Evolutionary conservation across 2,113 vertebrate genomes (phyloP), one percentile per base, ranked within the genome.

Genomic region (Myiopsitta monachus): DNA sequence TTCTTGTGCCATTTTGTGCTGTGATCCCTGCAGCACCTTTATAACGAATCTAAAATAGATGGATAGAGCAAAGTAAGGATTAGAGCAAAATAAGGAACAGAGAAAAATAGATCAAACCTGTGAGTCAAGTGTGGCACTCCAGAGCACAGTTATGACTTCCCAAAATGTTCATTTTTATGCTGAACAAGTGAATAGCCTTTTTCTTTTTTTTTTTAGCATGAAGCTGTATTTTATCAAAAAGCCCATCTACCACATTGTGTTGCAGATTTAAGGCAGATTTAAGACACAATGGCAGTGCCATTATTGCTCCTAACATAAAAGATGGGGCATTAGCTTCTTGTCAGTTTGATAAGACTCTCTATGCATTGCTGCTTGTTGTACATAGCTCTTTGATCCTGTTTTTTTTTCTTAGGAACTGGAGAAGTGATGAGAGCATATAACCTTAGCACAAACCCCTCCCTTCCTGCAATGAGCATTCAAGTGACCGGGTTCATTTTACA

Each of bases 251-350:
- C 28, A 75, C 33, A 28, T 10, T 54, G 16, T 64, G 52, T 36
- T 76, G 63, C 38, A 70, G 85, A 88, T 72, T 6, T 72, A 8
- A 76, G 72, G 46, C 44, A 80, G 46, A 41, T 83, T 49, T 33
- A 81, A 92, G 79, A 54, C 19, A 36, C 38, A 79, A 77, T 8
- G 28, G 33, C 59, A 70, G n/a, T 26, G 68, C 63, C 27, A 16
- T 92, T 63, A 73, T 79, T 83, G 67, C 52, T 88, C 67, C 47
- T 69, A 38, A 79, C 59, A 68, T 69, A 70, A 63, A 90, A 79
- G 75, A 43, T 36, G 16, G 43, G 47, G 24, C 11, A 6, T 31
- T 63, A 84, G 30, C 78, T 82, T 82, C 59, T 90, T 59, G 82
- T 43, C 33, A 61, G 33, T 83, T 79, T 78, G 84, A 18, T 47